phyloP scores from a whole-genome alignment of 1,140 invertebrate species.

The Macrocentrus cingulum region DNA sequence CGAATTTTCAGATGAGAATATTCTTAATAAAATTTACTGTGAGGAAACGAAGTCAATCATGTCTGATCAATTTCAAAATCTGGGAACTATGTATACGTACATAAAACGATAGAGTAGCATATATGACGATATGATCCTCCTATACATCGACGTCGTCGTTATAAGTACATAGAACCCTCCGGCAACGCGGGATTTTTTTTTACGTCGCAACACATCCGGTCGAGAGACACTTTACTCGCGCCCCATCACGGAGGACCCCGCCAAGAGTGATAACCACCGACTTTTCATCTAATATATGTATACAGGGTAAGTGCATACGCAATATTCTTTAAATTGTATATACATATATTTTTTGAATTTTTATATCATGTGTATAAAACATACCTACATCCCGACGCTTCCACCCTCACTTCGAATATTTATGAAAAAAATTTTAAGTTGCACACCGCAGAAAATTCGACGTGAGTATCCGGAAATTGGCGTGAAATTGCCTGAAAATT shows the following conservation, averaged over 20 bases:
- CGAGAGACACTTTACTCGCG: background rate
- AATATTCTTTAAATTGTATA: no score
- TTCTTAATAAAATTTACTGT: constrained; percentile 11
- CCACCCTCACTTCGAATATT: background rate
- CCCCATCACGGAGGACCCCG: background rate
- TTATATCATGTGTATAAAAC: background rate
- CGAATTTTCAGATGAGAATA: background rate
- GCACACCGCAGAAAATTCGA: constrained; percentile 15
- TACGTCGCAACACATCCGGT: constrained; percentile 11
- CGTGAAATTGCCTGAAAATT: constrained; percentile 52
- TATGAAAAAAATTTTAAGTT: background rate
- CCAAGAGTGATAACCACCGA: background rate
- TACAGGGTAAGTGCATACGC: no score
- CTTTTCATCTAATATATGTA: background rate
- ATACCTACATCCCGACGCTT: background rate
- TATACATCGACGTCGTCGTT: background rate
- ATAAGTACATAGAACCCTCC: constrained; percentile 10
- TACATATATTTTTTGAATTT: no score
- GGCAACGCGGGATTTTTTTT: constrained; percentile 2
- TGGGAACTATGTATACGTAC: background rate
- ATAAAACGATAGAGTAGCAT: background rate
- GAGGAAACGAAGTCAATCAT: constrained; percentile 8
- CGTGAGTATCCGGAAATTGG: constrained; percentile 46
- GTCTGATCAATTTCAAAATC: no score
- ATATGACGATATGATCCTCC: background rate